Evolutionary conservation across 1,140 invertebrate species (phyloP).

Genomic region (Drosophila arawakana): DNA sequence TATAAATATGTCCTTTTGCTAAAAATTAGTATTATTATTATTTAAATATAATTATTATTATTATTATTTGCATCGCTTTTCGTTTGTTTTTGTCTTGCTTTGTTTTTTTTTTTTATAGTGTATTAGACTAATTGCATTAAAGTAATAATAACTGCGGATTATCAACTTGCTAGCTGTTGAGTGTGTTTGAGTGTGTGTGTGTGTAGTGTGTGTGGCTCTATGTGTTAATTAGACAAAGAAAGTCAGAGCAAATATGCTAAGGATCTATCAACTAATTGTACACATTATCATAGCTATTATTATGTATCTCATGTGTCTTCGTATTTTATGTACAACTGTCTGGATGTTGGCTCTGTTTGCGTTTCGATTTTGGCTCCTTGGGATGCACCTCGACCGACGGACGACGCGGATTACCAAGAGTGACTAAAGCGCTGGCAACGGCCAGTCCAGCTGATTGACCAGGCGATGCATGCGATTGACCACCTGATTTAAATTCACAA

Average conservation of each 20-base stretch:
- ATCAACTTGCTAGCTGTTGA: slow-evolving; percentile 66
- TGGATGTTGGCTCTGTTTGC: slow-evolving; percentile 90
- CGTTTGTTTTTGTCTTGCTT: not conserved
- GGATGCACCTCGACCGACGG: slow-evolving; percentile 88
- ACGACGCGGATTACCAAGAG: slow-evolving; percentile 91
- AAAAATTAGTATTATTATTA: slow-evolving; percentile 71
- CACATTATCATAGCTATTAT: slow-evolving; percentile 73
- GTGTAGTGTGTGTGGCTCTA: slow-evolving; percentile 1
- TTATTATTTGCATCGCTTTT: slow-evolving; percentile 48
- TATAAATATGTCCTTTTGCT: slow-evolving; percentile 81
- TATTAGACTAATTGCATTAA: slow-evolving; percentile 77
- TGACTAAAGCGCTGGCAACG: slow-evolving; percentile 94
- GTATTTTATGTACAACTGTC: slow-evolving; percentile 85
- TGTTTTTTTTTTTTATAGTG: slow-evolving; percentile 24
- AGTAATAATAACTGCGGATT: slow-evolving; percentile 80
- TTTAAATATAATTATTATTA: slow-evolving; percentile 36
- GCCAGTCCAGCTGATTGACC: slow-evolving; percentile 93
- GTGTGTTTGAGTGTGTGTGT: slow-evolving; percentile 30
- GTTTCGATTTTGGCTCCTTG: slow-evolving; percentile 88
- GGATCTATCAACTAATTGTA: slow-evolving; percentile 72
- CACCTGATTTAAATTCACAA: slow-evolving; percentile 51
- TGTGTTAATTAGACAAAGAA: slow-evolving; percentile 57
- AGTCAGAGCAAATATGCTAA: slow-evolving; percentile 69
- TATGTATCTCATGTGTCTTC: slow-evolving; percentile 44
- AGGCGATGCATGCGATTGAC: slow-evolving; percentile 89